Evolutionary conservation across 2,797 vertebrate species (phyloP).

Genomic region (Oreochromis mossambicus): DNA sequence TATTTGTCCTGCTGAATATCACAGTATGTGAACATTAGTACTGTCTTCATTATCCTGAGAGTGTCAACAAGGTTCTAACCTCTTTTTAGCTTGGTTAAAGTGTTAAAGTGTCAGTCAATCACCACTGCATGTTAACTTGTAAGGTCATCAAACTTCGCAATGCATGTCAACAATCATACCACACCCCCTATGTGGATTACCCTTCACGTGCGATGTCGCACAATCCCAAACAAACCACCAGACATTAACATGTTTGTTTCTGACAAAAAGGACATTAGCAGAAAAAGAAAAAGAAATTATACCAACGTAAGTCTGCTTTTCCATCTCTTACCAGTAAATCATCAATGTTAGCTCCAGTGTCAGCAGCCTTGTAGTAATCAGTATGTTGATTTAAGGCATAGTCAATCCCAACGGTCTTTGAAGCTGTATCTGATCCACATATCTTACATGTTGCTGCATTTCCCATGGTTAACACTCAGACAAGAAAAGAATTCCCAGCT

Average conservation of each 20-base stretch:
- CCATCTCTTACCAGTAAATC: slow-evolving; percentile 57
- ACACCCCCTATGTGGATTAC: slow-evolving; percentile 11
- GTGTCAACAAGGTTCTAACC: background rate
- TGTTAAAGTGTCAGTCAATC: background rate
- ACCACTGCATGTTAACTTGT: background rate
- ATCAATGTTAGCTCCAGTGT: slow-evolving; percentile 29
- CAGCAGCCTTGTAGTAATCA: slow-evolving; percentile 64
- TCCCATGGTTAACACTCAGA: slow-evolving; percentile 77
- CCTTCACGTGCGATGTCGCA: background rate
- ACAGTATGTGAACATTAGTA: background rate
- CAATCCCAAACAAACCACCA: background rate
- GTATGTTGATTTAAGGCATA: slow-evolving; percentile 70
- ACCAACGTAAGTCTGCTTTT: background rate
- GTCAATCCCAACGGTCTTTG: slow-evolving; percentile 66
- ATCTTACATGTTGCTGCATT: slow-evolving; percentile 82
- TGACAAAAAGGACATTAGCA: background rate
- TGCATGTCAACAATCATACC: background rate
- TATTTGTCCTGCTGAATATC: background rate
- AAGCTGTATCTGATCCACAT: slow-evolving; percentile 77
- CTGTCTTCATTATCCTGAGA: background rate
- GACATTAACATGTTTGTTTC: background rate
- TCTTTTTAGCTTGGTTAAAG: background rate
- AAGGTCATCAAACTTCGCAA: background rate
- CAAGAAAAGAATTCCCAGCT: background rate
- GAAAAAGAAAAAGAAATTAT: background rate